Evolutionary conservation across 2,113 vertebrate genomes (phyloP).

Genomic region (Pholis gunnellus): DNA sequence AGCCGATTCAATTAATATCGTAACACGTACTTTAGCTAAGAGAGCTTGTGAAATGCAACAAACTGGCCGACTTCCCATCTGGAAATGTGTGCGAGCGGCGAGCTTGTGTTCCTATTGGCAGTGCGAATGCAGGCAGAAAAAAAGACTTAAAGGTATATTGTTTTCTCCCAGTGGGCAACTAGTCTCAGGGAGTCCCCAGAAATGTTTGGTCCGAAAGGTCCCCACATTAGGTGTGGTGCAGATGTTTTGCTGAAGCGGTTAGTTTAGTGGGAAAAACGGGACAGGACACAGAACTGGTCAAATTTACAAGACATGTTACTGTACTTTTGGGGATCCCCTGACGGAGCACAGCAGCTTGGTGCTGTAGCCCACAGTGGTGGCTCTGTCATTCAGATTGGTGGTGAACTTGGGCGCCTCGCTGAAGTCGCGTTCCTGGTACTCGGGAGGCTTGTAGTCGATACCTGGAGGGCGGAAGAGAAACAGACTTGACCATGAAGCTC

Average conservation of each 20-base stretch:
- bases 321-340: conserved; percentile 91
- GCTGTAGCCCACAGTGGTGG: conserved; percentile 92
- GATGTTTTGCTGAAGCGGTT: background rate
- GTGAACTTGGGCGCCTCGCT: conserved; percentile 95
- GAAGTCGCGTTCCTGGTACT: conserved; percentile 87
- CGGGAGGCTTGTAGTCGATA: conserved; percentile 83
- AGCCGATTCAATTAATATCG: no score
- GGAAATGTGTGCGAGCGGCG: no score
- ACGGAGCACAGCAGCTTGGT: conserved; percentile 94
- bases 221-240: background rate
- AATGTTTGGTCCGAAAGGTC: no score
- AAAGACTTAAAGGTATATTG: no score
- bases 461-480: conserved; percentile 67
- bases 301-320: background rate
- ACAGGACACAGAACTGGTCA: background rate
- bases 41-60: no score
- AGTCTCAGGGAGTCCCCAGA: no score
- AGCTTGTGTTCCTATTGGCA: no score
- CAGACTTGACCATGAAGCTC: background rate
- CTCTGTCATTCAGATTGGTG: conserved; percentile 87
- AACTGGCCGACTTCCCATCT: no score
- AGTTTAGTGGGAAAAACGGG: no score
- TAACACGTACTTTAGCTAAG: no score
- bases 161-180: no score
- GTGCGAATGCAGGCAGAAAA: no score